Percentiles rank a stretch among this genome's conserved stretches.
These are phyloP conservation scores for Drosophila neotestacea DNA, from an alignment of 2,888 invertebrate species.

Conservation along the genomic window DNA sequence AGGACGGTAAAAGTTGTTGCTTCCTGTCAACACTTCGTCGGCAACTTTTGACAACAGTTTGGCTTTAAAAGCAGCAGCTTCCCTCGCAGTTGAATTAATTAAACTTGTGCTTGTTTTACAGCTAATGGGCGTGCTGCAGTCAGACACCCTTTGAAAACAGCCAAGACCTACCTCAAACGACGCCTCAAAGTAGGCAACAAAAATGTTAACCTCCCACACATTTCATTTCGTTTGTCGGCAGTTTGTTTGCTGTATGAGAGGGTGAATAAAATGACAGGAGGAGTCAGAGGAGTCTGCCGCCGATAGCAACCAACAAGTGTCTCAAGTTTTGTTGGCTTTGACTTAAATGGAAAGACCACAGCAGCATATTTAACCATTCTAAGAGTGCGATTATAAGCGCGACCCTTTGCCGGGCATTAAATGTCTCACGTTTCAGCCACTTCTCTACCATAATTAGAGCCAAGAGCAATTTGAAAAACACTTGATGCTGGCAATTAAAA, in stretches of 20 bases:
- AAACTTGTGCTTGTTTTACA: slow-evolving; percentile 31
- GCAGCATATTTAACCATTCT: slow-evolving; percentile 25
- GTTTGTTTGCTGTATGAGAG: slow-evolving; percentile 2
- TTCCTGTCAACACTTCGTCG: background rate
- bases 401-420: slow-evolving; percentile 58
- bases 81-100: slow-evolving; percentile 60
- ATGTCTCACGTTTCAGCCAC: slow-evolving; percentile 80
- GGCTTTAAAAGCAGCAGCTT: slow-evolving; percentile 6
- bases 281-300: background rate
- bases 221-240: slow-evolving; percentile 28
- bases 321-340: slow-evolving; percentile 52
- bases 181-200: slow-evolving; percentile 43
- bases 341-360: slow-evolving; percentile 22
- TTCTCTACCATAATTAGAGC: slow-evolving; percentile 79
- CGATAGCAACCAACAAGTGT: slow-evolving; percentile 68
- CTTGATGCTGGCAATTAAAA: slow-evolving; percentile 82
- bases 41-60: background rate
- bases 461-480: slow-evolving; percentile 81
- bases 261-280: background rate
- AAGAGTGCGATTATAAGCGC: slow-evolving; percentile 51
- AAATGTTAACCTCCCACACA: slow-evolving; percentile 17
- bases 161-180: slow-evolving; percentile 16
- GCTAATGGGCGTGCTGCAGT: slow-evolving; percentile 25
- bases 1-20: background rate
- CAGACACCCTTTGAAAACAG: slow-evolving; percentile 21